phyloP scores from a whole-genome alignment of 2,888 invertebrate species.

The Thera britannica region DNA sequence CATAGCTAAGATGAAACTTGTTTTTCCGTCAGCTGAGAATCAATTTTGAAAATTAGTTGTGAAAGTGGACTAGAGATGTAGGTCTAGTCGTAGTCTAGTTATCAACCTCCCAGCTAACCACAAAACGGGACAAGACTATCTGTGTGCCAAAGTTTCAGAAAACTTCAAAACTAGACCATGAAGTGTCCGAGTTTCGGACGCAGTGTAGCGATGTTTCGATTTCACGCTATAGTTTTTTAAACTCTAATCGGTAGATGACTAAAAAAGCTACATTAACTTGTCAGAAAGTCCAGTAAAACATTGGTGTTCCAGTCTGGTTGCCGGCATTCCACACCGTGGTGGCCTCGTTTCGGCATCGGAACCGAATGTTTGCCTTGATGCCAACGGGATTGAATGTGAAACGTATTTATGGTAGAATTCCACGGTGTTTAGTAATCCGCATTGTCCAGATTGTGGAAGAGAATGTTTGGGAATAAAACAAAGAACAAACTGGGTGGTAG shows the following conservation, averaged over 20 bases:
- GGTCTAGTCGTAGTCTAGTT: conserved; percentile 21
- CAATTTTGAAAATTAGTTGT: conserved; percentile 1
- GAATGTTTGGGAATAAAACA: not conserved
- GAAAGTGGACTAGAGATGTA: not conserved
- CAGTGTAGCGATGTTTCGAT: conserved; percentile 23
- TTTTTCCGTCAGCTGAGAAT: conserved; percentile 16
- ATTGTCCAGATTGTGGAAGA: not conserved
- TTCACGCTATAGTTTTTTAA: conserved; percentile 36
- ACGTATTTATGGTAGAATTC: conserved; percentile 12
- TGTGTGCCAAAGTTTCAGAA: not conserved
- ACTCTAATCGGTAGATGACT: conserved; percentile 38
- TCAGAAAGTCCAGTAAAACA: conserved; percentile 60
- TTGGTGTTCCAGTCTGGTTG: conserved; percentile 74
- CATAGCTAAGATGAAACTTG: conserved; percentile 13
- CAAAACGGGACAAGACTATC: conserved; percentile 20
- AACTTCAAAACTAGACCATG: conserved; percentile 13
- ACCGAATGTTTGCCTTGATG: conserved; percentile 16
- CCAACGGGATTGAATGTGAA: conserved; percentile 22
- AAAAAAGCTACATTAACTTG: conserved; percentile 39
- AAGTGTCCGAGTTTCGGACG: conserved; percentile 1
- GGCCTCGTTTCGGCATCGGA: conserved; percentile 56
- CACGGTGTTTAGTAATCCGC: not conserved
- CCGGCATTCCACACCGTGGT: conserved; percentile 59
- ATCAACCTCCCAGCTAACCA: conserved; percentile 8
- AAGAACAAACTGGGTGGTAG: not conserved